Conservation (phyloP, 2,797 vertebrate genomes). For the Oreochromis grahami region DNA sequence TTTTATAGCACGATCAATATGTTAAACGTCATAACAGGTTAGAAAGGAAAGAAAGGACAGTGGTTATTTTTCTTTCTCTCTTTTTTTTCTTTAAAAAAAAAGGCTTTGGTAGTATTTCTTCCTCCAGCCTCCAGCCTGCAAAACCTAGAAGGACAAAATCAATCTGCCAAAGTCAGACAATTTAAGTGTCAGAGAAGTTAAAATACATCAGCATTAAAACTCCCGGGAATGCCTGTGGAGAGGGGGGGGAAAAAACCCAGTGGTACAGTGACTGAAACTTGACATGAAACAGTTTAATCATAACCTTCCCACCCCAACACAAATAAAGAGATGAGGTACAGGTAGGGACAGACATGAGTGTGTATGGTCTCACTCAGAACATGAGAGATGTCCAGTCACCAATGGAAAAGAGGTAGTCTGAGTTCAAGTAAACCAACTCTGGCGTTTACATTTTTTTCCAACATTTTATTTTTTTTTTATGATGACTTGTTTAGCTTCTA, state of each 20-base stretch:
- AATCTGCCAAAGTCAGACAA: conserved; percentile 14
- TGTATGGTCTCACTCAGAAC: conserved; percentile 77
- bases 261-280: conserved; percentile 17
- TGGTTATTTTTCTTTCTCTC: conserved; percentile 32
- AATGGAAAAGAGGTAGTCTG: conserved; percentile 71
- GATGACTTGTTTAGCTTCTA: conserved; percentile 80
- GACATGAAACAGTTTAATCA: not conserved
- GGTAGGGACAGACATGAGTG: conserved; percentile 69
- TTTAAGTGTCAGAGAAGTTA: not conserved
- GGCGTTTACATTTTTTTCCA: conserved; percentile 70
- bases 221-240: conserved; percentile 18
- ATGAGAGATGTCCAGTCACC: conserved; percentile 75
- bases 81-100: not conserved
- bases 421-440: conserved; percentile 78
- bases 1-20: conserved; percentile 15
- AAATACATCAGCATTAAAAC: not conserved
- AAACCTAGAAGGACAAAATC: conserved; percentile 34
- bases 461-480: conserved; percentile 79
- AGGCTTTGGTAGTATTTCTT: conserved; percentile 2
- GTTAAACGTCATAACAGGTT: conserved; percentile 31
- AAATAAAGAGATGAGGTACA: conserved; percentile 55
- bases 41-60: conserved; percentile 47
- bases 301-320: conserved; percentile 52
- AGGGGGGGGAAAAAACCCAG: not conserved
- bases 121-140: conserved; percentile 31